A percentile compares a stretch with the other conserved stretches of the same genome.
These are phyloP conservation scores for Pheosia gnoma DNA, from an alignment of 2,888 invertebrate genomes.

Conservation along the genomic window DNA sequence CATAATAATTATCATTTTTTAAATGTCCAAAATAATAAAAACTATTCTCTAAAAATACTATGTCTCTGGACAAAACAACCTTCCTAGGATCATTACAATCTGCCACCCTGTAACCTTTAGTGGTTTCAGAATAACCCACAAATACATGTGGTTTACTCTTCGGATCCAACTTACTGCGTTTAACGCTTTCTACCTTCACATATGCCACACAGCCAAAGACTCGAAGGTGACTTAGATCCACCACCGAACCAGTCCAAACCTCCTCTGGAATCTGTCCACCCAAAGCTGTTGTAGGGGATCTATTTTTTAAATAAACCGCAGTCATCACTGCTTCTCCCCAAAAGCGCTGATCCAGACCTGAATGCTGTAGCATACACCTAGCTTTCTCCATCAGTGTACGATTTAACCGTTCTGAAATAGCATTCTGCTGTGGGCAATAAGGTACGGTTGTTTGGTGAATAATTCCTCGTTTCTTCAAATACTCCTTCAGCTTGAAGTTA, in stretches of 20 bases:
- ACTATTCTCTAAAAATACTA: no score
- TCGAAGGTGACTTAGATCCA: slow-evolving; percentile 14
- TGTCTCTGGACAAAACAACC: no score
- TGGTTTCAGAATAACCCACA: slow-evolving; percentile 15
- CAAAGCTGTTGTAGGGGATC: not conserved
- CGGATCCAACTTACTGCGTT: slow-evolving; percentile 11
- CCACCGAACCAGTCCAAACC: slow-evolving; percentile 13
- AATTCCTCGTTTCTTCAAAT: not conserved
- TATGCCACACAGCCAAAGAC: slow-evolving; percentile 18
- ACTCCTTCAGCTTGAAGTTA: not conserved
- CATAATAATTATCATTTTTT: no score
- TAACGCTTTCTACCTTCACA: not conserved
- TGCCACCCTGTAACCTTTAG: slow-evolving; percentile 14
- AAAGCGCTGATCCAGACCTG: slow-evolving; percentile 7
- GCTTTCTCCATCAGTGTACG: slow-evolving; percentile 6
- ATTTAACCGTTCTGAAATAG: not conserved
- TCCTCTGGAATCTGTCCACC: not conserved
- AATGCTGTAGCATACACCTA: slow-evolving; percentile 7
- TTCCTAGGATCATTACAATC: slow-evolving; percentile 11
- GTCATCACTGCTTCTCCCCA: slow-evolving; percentile 15
- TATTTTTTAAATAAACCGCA: slow-evolving; percentile 13
- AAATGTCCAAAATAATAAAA: no score
- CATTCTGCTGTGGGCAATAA: slow-evolving; percentile 2
- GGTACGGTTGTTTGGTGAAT: not conserved
- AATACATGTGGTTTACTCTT: slow-evolving; percentile 10